phyloP scores from a whole-genome alignment of 1,140 invertebrate genomes.

The Elysia chlorotica region DNA sequence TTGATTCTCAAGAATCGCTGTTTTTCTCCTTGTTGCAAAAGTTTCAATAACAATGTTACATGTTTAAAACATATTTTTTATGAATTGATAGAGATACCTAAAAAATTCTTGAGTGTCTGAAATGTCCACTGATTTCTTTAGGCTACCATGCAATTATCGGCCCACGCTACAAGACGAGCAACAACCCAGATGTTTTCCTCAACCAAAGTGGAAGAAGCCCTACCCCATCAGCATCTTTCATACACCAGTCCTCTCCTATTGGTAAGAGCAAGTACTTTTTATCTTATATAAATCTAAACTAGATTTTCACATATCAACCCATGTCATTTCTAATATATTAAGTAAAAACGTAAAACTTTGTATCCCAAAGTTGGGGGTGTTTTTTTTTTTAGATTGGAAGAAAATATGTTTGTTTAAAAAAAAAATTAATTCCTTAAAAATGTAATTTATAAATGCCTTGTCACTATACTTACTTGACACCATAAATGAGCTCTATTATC shows the following conservation, averaged over 20 bases:
- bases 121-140: too few species aligned
- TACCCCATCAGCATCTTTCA: constrained; percentile 12
- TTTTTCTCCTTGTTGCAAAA: too few species aligned
- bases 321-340: neutral
- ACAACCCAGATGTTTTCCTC: constrained; percentile 30
- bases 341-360: neutral
- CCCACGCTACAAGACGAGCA: constrained; percentile 34
- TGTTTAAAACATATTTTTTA: too few species aligned
- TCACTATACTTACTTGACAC: too few species aligned
- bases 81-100: too few species aligned
- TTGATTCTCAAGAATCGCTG: too few species aligned
- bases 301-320: neutral
- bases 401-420: neutral
- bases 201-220: constrained; percentile 10
- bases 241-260: constrained; percentile 15
- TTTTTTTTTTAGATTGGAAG: neutral
- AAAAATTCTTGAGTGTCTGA: too few species aligned
- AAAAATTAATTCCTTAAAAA: neutral
- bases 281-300: neutral
- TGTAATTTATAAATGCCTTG: neutral
- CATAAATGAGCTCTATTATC: too few species aligned
- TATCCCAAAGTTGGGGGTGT: neutral
- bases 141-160: constrained; percentile 44
- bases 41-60: too few species aligned
- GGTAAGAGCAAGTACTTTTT: neutral